Evolutionary conservation across 2,888 invertebrate species (phyloP), one percentile per base, ranked within the genome.

Genomic region (Conistra vaccinii): DNA sequence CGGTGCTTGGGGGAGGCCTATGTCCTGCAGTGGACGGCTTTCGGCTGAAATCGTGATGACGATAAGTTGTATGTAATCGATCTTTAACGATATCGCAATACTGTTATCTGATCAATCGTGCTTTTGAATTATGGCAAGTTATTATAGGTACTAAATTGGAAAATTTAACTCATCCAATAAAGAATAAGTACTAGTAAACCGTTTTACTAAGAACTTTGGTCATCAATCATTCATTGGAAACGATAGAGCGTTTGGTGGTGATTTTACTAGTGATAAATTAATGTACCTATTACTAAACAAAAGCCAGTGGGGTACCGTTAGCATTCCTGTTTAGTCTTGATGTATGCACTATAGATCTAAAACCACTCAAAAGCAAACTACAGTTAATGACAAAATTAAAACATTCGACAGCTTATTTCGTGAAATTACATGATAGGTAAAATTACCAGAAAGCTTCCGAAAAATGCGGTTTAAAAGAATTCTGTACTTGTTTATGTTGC

Each of bases 181-280:
- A 39, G 20, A 55, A 58, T 61, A 76, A 65, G 32, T 2, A 35
- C 26, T 63, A 4, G 10, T 26, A n/a, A 72, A 53, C 35, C 26
- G 42, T 67, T 39, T 70, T 26, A 35, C 48, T 53, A 42, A 39
- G 65, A 79, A 78, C 63, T 78, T 78, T 55, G n/a, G 4, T 35
- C 65, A 79, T 79, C 60, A 60, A 69, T 73, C 68, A 73, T 66
- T 78, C 39, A 76, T 63, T 55, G 51, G 48, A 60, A 65, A 65
- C 45, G 68, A 68, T 68, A 65, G 63, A 39, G 3, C n/a, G 60
- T 65, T 72, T 58, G 6, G 2, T 32, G 35, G 35, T 6, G 39
- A 39, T 39, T 9, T 39, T 39, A 39, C 39, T 61, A 35, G 60
- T 69, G 89, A 90, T 90, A 89, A 89, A 91, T 91, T 87, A 88